Percentiles rank a stretch among this genome's conserved stretches.
Conservation (phyloP, 2,113 vertebrate genomes). For the Macrotis lagotis region DNA sequence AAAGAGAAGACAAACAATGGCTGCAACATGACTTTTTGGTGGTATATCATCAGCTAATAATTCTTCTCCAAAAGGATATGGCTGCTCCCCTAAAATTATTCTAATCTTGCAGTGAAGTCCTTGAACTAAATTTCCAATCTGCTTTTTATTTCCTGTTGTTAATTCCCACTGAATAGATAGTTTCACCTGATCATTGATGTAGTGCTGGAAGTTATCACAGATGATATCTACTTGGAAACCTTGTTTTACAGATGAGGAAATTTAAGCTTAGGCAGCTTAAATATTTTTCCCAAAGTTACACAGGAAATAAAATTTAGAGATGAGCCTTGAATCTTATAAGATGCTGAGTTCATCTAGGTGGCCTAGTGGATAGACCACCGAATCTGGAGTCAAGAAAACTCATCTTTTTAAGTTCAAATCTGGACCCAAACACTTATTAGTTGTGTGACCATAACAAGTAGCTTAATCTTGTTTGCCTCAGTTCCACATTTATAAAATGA, state of each 20-base stretch:
- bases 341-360: background rate
- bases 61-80: background rate
- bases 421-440: too few relatives aligned
- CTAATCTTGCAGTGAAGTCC: background rate
- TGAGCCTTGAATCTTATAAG: background rate
- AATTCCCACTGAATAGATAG: background rate
- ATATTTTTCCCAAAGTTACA: background rate
- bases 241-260: background rate
- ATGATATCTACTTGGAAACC: background rate
- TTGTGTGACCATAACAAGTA: too few relatives aligned
- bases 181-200: background rate
- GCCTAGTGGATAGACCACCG: too few relatives aligned
- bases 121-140: background rate
- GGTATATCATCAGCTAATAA: background rate
- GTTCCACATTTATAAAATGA: too few relatives aligned
- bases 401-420: too few relatives aligned
- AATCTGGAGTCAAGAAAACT: too few relatives aligned
- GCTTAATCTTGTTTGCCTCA: too few relatives aligned
- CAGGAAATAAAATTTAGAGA: background rate
- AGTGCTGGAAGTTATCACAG: background rate
- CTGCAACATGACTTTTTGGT: background rate
- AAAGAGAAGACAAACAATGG: too few relatives aligned
- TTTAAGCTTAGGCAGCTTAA: background rate
- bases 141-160: background rate
- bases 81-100: background rate